These are phyloP conservation scores for Saccostrea echinata DNA, from an alignment of 1,140 invertebrate species.

Conservation along the genomic window DNA sequence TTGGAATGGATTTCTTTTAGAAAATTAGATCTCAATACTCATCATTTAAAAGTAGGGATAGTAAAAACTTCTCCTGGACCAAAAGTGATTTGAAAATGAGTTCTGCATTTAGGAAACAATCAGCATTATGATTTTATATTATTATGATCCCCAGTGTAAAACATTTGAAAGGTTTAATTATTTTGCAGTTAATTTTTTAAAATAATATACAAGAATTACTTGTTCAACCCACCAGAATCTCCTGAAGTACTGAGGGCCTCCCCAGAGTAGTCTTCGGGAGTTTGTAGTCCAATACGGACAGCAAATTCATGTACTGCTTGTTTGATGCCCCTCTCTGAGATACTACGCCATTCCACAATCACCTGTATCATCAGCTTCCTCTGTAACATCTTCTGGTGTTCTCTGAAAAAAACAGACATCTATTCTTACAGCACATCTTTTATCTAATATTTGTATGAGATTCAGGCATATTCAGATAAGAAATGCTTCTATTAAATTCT, in stretches of 20 bases:
- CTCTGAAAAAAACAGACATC: slow-evolving; percentile 47
- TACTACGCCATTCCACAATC: slow-evolving; percentile 54
- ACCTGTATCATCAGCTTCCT: slow-evolving; percentile 45
- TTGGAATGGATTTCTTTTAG: too few species aligned
- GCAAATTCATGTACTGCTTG: slow-evolving; percentile 59
- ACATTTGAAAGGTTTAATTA: too few species aligned
- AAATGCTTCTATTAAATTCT: not conserved
- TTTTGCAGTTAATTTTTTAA: too few species aligned
- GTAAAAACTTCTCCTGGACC: too few species aligned
- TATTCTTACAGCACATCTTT: not conserved
- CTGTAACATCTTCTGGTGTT: slow-evolving; percentile 52
- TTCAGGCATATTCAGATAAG: too few species aligned
- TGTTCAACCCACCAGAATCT: slow-evolving; percentile 43
- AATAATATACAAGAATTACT: too few species aligned
- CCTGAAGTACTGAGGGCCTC: not conserved
- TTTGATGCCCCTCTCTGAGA: slow-evolving; percentile 41
- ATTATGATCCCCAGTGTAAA: too few species aligned
- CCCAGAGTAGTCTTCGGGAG: slow-evolving; percentile 17
- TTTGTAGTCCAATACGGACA: slow-evolving; percentile 54
- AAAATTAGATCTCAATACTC: too few species aligned
- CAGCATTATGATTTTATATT: too few species aligned
- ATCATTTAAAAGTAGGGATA: too few species aligned
- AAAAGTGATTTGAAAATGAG: too few species aligned
- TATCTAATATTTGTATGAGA: not conserved
- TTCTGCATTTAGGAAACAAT: too few species aligned